These are phyloP conservation scores for Tragelaphus buxtoni DNA, from an alignment of 2,113 vertebrate genomes.

Conservation along the genomic window DNA sequence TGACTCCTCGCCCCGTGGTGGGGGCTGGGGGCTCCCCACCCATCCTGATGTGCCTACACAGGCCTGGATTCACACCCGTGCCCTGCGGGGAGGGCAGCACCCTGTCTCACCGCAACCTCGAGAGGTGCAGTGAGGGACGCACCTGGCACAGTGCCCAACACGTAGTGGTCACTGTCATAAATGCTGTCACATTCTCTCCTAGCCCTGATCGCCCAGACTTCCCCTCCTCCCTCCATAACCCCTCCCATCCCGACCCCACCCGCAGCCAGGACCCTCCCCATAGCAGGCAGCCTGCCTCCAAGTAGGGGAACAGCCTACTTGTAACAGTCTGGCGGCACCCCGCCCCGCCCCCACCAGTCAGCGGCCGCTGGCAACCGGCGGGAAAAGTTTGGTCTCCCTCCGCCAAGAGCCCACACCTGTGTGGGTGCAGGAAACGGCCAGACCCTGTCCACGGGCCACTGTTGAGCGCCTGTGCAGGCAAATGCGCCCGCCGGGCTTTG, in stretches of 20 bases:
- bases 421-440: background rate
- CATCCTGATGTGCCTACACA: background rate
- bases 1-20: background rate
- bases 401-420: background rate
- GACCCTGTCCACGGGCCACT: background rate
- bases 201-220: background rate
- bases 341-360: background rate
- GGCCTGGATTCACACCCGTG: background rate
- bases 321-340: background rate
- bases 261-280: background rate
- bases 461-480: background rate
- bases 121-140: background rate
- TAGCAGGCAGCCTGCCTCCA: fast-evolving
- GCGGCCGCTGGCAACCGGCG: background rate
- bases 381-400: too few species aligned
- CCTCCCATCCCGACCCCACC: background rate
- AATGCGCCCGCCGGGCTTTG: background rate
- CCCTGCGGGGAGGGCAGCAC: background rate
- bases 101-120: background rate
- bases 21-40: background rate
- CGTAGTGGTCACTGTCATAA: fast-evolving
- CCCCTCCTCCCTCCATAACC: background rate
- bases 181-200: background rate
- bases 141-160: too few species aligned
- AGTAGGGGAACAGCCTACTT: background rate